A percentile compares a stretch with the other conserved stretches of the same genome.
These are phyloP conservation scores for Scyliorhinus canicula DNA, from an alignment of 2,797 vertebrate species.

Conservation along the genomic window DNA sequence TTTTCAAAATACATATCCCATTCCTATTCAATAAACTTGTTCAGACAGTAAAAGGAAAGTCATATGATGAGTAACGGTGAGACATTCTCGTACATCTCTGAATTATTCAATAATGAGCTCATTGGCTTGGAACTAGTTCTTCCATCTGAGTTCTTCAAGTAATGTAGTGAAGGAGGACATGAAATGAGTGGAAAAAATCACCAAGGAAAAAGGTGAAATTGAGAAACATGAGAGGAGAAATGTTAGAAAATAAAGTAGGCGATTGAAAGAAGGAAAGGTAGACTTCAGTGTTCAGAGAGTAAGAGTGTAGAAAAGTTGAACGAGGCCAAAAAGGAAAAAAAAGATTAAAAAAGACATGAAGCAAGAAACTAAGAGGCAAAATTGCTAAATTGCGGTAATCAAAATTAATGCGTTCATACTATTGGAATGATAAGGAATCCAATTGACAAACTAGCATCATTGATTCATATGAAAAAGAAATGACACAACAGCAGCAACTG, in stretches of 20 bases:
- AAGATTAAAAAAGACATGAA: background rate
- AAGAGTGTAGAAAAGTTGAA: background rate
- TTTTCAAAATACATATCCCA: background rate
- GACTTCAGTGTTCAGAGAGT: background rate
- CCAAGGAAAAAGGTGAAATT: background rate
- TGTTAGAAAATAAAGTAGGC: background rate
- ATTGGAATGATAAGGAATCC: background rate
- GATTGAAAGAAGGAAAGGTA: background rate
- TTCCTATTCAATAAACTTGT: background rate
- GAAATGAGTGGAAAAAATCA: background rate
- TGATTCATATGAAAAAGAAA: background rate
- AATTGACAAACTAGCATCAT: background rate
- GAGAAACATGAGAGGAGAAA: background rate
- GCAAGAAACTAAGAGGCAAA: background rate
- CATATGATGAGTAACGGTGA: background rate
- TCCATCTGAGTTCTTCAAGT: background rate
- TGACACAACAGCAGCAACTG: background rate
- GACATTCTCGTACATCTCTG: background rate
- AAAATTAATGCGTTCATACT: background rate
- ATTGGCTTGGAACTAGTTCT: background rate
- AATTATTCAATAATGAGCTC: background rate
- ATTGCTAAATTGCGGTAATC: background rate
- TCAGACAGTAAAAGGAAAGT: background rate
- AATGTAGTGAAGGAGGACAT: background rate
- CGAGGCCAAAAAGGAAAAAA: background rate